phyloP scores from a whole-genome alignment of 2,113 vertebrate genomes.

The Asarcornis scutulata region DNA sequence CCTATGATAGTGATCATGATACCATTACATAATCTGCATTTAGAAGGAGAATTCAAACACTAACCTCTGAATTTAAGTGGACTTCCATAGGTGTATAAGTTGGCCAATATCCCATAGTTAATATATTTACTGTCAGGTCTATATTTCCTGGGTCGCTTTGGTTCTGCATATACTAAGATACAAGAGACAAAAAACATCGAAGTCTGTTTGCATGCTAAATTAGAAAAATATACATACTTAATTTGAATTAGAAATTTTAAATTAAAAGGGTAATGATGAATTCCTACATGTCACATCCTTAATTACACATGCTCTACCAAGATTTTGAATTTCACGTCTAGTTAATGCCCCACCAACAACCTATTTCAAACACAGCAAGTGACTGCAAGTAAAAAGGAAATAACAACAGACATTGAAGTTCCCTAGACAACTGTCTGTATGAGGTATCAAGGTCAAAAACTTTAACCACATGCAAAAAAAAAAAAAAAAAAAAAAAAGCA shows the following conservation, averaged over 20 bases:
- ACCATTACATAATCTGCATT: not conserved
- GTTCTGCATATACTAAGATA: constrained; percentile 82
- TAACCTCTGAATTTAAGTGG: constrained; percentile 82
- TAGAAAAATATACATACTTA: not conserved
- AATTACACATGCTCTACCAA: not conserved
- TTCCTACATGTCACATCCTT: not conserved
- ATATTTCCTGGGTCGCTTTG: constrained; percentile 82
- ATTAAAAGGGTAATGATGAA: not conserved
- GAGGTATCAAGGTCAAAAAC: not conserved
- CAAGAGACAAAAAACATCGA: not conserved
- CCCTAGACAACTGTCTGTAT: not conserved
- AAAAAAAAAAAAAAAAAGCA: not conserved
- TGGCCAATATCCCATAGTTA: constrained; percentile 88
- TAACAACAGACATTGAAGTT: not conserved
- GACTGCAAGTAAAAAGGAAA: not conserved
- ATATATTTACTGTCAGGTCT: constrained; percentile 84
- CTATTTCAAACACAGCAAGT: not conserved
- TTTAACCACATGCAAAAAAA: not conserved
- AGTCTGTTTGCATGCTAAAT: not conserved
- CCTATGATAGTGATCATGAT: not conserved
- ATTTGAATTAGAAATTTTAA: not conserved
- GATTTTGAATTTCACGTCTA: not conserved
- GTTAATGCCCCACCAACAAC: not conserved
- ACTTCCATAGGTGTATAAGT: constrained; percentile 85
- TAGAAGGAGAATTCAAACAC: constrained; percentile 7